Evolutionary conservation across 2,888 invertebrate genomes (phyloP).

Genomic region (Eumerus sabulonum): DNA sequence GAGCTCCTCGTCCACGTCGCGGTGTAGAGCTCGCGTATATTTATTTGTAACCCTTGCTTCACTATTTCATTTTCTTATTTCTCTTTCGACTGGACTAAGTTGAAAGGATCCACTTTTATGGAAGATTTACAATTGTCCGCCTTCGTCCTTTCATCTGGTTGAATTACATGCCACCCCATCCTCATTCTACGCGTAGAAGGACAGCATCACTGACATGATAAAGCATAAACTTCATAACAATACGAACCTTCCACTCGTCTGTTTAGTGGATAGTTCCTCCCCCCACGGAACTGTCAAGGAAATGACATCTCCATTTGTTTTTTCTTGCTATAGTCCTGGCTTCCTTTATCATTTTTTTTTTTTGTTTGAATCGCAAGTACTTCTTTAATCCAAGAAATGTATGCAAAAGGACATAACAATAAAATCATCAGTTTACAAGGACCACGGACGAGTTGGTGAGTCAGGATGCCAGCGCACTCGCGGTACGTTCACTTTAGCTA

Average conservation of each 20-base stretch:
- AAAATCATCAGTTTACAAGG: conserved; percentile 42
- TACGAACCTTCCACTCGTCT: conserved; percentile 41
- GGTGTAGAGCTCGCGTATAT: background rate
- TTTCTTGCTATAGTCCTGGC: background rate
- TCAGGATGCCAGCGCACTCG: background rate
- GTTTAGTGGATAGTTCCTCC: no score
- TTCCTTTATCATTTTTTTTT: conserved; percentile 11
- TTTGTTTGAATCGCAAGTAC: conserved; percentile 11
- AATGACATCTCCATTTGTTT: conserved; percentile 40
- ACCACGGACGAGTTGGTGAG: no score
- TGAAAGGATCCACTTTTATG: conserved; percentile 29
- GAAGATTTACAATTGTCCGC: conserved; percentile 48
- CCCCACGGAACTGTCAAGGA: conserved; percentile 25
- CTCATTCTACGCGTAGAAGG: conserved; percentile 32
- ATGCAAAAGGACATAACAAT: conserved; percentile 63
- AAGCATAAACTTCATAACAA: conserved; percentile 52
- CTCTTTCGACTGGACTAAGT: conserved; percentile 2
- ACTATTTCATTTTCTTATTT: background rate
- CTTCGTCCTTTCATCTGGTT: conserved; percentile 50
- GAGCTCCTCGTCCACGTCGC: background rate
- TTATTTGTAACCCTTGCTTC: conserved; percentile 36
- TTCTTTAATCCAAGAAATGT: conserved; percentile 61
- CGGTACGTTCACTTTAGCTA: conserved; percentile 1
- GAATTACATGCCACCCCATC: conserved; percentile 43
- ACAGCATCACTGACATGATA: conserved; percentile 45